Conservation (phyloP, 2,888 invertebrate genomes). For the Arrhopalites spinosus region DNA sequence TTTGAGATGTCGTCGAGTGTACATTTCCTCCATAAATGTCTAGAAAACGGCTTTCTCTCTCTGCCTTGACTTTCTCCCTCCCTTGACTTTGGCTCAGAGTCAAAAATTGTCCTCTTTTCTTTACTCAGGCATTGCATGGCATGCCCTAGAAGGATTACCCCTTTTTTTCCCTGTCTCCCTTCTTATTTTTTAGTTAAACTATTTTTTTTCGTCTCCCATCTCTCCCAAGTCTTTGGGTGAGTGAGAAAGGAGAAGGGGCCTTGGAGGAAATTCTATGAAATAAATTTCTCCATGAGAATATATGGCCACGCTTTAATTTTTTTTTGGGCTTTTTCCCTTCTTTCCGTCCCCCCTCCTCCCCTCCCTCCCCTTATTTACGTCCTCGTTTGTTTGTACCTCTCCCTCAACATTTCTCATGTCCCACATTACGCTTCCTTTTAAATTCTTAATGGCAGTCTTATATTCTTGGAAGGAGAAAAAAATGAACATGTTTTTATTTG, state of each 20-base stretch:
- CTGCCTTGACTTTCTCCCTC: slow-evolving; percentile 7
- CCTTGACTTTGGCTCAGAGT: slow-evolving; percentile 27
- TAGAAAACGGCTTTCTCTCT: slow-evolving; percentile 26
- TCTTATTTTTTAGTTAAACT: too few species aligned
- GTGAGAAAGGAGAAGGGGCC: slow-evolving; percentile 16
- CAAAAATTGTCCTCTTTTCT: slow-evolving; percentile 21
- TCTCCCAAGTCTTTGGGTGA: background rate
- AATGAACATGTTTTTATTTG: too few species aligned
- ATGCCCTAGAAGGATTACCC: background rate
- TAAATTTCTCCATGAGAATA: slow-evolving; percentile 25
- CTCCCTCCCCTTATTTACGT: background rate
- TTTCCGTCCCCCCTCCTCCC: background rate
- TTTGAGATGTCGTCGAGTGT: slow-evolving; percentile 30
- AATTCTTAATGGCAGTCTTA: too few species aligned
- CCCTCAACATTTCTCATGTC: background rate
- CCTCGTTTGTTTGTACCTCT: background rate
- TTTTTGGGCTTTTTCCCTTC: background rate
- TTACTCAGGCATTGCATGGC: background rate
- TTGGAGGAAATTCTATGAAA: slow-evolving; percentile 24
- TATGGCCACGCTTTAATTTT: slow-evolving; percentile 21
- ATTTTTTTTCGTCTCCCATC: too few species aligned
- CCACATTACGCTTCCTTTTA: too few species aligned
- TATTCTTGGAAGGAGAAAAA: too few species aligned
- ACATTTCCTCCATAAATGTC: slow-evolving; percentile 30
- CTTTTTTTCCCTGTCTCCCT: background rate